phyloP scores from a whole-genome alignment of 2,113 vertebrate species.

The Python bivittatus region DNA sequence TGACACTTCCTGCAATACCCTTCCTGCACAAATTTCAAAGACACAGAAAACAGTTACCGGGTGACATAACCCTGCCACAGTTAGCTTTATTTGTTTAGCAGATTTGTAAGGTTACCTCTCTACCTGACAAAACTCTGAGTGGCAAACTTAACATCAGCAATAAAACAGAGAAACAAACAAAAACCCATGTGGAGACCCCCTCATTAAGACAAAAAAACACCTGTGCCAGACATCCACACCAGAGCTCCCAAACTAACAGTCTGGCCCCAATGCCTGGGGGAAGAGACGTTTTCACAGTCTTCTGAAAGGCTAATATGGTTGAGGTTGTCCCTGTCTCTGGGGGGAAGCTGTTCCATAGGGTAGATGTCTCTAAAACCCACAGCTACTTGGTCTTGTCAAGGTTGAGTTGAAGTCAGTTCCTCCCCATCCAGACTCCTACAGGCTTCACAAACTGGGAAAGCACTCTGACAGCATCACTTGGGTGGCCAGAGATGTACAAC shows the following conservation, averaged over 20 bases:
- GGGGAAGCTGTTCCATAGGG: not conserved
- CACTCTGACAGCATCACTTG: not conserved
- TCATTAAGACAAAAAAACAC: not conserved
- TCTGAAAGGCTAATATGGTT: not conserved
- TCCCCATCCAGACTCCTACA: not conserved
- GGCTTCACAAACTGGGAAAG: not conserved
- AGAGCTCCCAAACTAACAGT: not conserved
- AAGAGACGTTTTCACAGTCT: not conserved
- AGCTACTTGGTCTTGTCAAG: not conserved
- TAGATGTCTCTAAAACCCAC: not conserved
- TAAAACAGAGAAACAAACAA: not conserved
- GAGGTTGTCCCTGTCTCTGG: not conserved
- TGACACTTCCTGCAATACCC: not conserved
- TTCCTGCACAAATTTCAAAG: not conserved
- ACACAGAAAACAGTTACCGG: not conserved
- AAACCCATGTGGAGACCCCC: not conserved
- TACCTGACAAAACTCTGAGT: not conserved
- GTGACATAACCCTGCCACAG: not conserved
- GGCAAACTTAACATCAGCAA: not conserved
- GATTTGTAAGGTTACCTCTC: not conserved
- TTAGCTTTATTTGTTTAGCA: not conserved
- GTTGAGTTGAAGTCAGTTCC: not conserved
- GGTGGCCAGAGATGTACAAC: not conserved
- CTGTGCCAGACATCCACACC: not conserved
- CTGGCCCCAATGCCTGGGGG: not conserved